Evolutionary conservation across 2,113 vertebrate genomes (phyloP).

Genomic region (Acanthisitta chloris): DNA sequence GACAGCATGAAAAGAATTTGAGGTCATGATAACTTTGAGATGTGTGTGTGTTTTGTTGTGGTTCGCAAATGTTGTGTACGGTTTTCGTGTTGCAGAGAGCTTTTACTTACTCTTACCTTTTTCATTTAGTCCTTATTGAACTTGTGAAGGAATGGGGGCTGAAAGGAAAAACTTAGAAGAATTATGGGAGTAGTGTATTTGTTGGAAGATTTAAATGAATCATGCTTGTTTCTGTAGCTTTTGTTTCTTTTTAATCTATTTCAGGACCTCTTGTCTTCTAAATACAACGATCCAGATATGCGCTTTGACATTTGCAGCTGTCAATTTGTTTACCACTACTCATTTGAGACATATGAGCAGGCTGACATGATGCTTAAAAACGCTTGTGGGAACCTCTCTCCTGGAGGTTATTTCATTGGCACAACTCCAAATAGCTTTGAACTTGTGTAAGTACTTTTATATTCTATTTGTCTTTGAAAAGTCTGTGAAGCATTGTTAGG

Average conservation of each 20-base stretch:
- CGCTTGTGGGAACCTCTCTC: slow-evolving; percentile 88
- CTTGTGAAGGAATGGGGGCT: not conserved
- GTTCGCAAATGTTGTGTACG: not conserved
- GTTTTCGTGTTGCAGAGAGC: not conserved
- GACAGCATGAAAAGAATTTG: not conserved
- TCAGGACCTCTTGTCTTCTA: slow-evolving; percentile 85
- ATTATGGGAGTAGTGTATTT: not conserved
- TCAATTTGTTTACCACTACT: slow-evolving; percentile 97
- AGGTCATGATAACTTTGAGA: not conserved
- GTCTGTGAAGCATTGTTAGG: not conserved
- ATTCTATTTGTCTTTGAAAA: not conserved
- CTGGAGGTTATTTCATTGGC: slow-evolving; percentile 96
- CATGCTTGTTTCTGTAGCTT: not conserved
- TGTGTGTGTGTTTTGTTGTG: not conserved
- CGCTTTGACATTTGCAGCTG: slow-evolving; percentile 94
- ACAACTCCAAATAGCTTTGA: slow-evolving; percentile 95
- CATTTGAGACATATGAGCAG: slow-evolving; percentile 90
- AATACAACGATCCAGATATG: slow-evolving; percentile 76
- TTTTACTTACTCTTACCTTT: not conserved
- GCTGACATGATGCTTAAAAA: slow-evolving; percentile 94
- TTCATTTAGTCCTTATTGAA: not conserved
- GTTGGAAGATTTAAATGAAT: not conserved
- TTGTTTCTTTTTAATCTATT: slow-evolving; percentile 30
- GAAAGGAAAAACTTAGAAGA: not conserved
- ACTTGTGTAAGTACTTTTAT: slow-evolving; percentile 83